Percentiles rank a stretch among this genome's conserved stretches.
phyloP scores from a whole-genome alignment of 2,888 invertebrate genomes.

The Stenodera caucasica region DNA sequence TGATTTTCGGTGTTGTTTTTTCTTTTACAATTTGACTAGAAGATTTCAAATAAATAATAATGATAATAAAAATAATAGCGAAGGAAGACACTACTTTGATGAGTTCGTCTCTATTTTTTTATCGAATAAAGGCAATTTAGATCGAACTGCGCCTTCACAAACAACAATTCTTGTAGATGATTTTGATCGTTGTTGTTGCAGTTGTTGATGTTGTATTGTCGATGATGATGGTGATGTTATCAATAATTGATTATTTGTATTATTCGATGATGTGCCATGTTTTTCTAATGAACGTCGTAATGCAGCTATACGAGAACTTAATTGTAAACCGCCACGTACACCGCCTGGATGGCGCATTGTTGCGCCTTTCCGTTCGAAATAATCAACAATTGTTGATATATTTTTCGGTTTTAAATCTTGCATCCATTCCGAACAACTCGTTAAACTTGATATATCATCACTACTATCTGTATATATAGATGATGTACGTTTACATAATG shows the following conservation, averaged over 20 bases:
- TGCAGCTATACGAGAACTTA: conserved; percentile 51
- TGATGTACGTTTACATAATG: conserved; percentile 68
- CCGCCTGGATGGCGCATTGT: conserved; percentile 59
- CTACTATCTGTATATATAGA: conserved; percentile 87
- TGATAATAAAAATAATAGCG: conserved; percentile 15
- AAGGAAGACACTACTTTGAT: conserved; percentile 47
- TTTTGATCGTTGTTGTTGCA: conserved; percentile 51
- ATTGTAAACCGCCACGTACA: conserved; percentile 50
- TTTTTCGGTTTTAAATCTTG: conserved; percentile 63
- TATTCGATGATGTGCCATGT: conserved; percentile 37
- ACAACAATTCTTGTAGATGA: conserved; percentile 68
- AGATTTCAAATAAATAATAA: conserved; percentile 29
- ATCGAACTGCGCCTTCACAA: conserved; percentile 85
- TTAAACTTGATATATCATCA: conserved; percentile 80
- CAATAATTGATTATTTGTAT: conserved; percentile 16
- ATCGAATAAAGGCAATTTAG: conserved; percentile 84
- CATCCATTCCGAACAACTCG: conserved; percentile 76
- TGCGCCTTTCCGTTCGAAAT: conserved; percentile 79
- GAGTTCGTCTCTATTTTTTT: conserved; percentile 52
- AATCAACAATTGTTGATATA: conserved; percentile 84
- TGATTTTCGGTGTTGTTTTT: neutral
- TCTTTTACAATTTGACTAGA: conserved; percentile 41
- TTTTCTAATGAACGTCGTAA: conserved; percentile 49
- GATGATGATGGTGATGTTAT: neutral
- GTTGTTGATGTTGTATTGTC: neutral